phyloP scores from a whole-genome alignment of 1,140 invertebrate genomes.

The Pseudomyrmex dendroicus region DNA sequence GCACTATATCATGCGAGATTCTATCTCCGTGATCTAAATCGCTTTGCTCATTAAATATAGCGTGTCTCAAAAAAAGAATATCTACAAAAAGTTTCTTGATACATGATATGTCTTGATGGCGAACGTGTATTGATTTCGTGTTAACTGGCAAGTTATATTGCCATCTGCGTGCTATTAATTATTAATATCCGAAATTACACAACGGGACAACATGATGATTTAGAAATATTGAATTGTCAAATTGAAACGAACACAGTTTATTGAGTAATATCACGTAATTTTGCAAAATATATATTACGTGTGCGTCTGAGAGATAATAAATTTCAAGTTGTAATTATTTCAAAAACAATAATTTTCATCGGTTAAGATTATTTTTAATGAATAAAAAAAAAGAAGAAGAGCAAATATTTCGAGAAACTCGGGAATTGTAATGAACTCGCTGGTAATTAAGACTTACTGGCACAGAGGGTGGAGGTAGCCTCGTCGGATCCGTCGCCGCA shows the following conservation, averaged over 20 bases:
- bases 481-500: constrained; percentile 97
- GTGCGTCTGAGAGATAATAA: too few relatives aligned
- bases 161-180: constrained; percentile 1
- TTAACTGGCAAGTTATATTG: constrained; percentile 27
- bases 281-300: too few relatives aligned
- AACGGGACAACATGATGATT: background rate
- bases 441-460: constrained; percentile 88
- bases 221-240: too few relatives aligned
- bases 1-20: constrained; percentile 46
- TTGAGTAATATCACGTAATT: too few relatives aligned
- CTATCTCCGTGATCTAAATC: constrained; percentile 53
- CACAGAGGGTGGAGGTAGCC: constrained; percentile 91
- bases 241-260: too few relatives aligned
- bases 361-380: constrained; percentile 13
- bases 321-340: background rate
- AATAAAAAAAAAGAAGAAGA: background rate
- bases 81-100: constrained; percentile 27
- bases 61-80: constrained; percentile 47
- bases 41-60: constrained; percentile 55
- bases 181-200: background rate
- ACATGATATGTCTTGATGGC: constrained; percentile 28
- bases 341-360: too few relatives aligned
- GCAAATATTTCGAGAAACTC: background rate
- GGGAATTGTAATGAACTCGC: background rate
- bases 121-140: constrained; percentile 46